Evolutionary conservation across 2,113 vertebrate genomes (phyloP).

Genomic region (Nansenia antarctica): DNA sequence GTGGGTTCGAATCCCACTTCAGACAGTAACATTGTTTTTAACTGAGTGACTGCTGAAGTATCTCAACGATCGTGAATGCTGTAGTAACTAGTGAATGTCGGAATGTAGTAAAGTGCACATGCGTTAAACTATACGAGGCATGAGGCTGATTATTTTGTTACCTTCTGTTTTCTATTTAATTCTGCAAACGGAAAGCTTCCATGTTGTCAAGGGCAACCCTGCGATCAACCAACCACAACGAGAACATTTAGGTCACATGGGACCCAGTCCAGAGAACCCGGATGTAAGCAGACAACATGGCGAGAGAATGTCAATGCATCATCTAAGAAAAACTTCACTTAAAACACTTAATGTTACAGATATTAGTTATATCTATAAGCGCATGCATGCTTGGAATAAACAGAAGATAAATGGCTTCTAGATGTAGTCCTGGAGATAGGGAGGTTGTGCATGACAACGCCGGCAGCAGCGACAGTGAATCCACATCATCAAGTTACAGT

Average conservation of each 20-base stretch:
- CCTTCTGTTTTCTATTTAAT: neutral
- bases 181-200: slow-evolving; percentile 51
- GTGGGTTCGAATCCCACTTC: too few species aligned
- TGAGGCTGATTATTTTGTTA: neutral
- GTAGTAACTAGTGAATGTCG: too few species aligned
- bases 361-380: neutral
- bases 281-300: slow-evolving; percentile 62
- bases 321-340: neutral
- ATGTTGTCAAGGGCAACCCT: slow-evolving; percentile 67
- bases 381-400: too few species aligned
- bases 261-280: neutral
- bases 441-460: slow-evolving; percentile 10
- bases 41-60: too few species aligned
- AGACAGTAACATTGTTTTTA: too few species aligned
- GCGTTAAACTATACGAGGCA: neutral
- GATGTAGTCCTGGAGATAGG: neutral
- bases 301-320: slow-evolving; percentile 2
- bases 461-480: slow-evolving; percentile 41
- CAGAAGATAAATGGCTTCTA: slow-evolving; percentile 40
- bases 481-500: slow-evolving; percentile 53
- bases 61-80: too few species aligned
- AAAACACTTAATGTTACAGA: neutral
- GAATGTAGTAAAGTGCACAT: too few species aligned
- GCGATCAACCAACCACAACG: slow-evolving; percentile 52
- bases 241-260: slow-evolving; percentile 48